Conservation (phyloP, 2,888 invertebrate genomes). For the Drosophila tanythrix region DNA sequence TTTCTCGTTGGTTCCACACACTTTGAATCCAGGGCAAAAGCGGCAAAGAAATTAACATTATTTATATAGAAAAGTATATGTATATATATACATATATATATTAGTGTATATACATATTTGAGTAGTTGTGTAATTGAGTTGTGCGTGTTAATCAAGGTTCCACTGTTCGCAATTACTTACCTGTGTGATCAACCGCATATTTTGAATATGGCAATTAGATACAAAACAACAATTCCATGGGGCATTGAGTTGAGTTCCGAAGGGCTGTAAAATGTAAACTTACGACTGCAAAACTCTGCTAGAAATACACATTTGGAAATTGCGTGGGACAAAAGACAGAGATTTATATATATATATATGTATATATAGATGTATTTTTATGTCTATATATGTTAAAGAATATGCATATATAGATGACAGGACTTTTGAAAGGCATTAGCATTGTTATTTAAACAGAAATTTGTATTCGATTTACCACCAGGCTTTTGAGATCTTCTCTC, state of each 20-base stretch:
- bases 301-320: conserved; percentile 41
- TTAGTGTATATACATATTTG: neutral
- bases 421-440: conserved; percentile 77
- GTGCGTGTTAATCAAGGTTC: conserved; percentile 50
- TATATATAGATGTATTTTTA: conserved; percentile 17
- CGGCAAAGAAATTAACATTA: conserved; percentile 6
- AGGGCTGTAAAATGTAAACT: conserved; percentile 78
- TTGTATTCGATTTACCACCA: conserved; percentile 82
- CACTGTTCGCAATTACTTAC: conserved; percentile 51
- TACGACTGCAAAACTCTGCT: conserved; percentile 72
- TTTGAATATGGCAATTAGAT: conserved; percentile 42
- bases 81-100: neutral
- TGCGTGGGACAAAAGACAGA: conserved; percentile 57
- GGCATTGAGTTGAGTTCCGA: conserved; percentile 56
- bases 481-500: conserved; percentile 54
- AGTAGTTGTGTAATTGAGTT: neutral
- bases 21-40: neutral
- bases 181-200: conserved; percentile 26
- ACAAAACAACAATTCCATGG: conserved; percentile 58
- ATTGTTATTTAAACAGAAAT: conserved; percentile 63
- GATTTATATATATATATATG: conserved; percentile 18
- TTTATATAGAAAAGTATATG: conserved; percentile 6
- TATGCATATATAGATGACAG: conserved; percentile 68
- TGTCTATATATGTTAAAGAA: conserved; percentile 34
- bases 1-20: neutral